Base-by-base conservation (phyloP, 2,888 invertebrate species). In the Plebejus anna region DNA sequence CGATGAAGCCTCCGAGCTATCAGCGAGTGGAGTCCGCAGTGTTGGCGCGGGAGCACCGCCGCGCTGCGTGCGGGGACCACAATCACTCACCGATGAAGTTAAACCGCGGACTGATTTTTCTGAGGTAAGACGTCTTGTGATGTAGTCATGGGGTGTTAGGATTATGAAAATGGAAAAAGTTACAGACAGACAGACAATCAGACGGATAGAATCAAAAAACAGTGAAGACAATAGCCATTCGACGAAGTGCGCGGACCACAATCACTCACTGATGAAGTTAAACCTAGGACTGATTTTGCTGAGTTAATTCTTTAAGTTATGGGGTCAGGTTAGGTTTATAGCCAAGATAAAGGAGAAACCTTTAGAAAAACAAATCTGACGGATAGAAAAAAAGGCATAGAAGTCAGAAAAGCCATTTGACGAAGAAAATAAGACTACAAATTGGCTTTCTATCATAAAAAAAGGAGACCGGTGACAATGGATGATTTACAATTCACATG, bases 81-180 rank as follows among this genome's bases (percentile, higher is more conserved):
- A 85, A 0, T 77, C 83, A 0, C 81, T 91, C 3, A 79, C 82
- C 0, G 79, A 81, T 32, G 86, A 88, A n/a, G 88, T 80, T 1
- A 79, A 83, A 0, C 86, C 89, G 0, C 88, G 93, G 76, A 90
- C 82, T 78, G 91, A 92, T 76, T 93, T 93, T 78, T 90, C 92
- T 32, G 93, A 93, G 84, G 93, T 91, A 51, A 51, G 51, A 22
- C 22, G 22, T 28, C 7, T 9, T 59, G 5, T 57, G 16, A n/a
- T 32, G 32, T 32, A 2, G 32, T 32, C 32, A 32, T 32, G 32
- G 32, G 32, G 32, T 32, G 32, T 32, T 32, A 2, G 2, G 32
- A 32, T 32, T 32, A 2, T 22, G 22, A 22, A 32, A 32, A 32
- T 32, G 32, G 1, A 32, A 2, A 2, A 32, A 32, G 2, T 32